Evolutionary conservation across 2,797 vertebrate species (phyloP).

Genomic region (Pseudochaenichthys georgianus): DNA sequence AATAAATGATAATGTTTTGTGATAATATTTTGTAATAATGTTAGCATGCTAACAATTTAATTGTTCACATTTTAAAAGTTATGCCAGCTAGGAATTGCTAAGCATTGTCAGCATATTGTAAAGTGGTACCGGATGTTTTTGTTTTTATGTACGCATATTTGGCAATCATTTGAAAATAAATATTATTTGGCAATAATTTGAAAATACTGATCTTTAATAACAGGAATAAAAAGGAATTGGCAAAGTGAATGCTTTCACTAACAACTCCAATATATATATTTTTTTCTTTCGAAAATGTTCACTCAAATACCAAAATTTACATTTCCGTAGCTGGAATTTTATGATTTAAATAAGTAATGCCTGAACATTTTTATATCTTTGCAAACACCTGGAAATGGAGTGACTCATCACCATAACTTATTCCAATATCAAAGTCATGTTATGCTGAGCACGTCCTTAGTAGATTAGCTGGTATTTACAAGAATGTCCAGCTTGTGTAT

Average conservation of each 20-base stretch:
- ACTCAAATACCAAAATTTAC: not conserved
- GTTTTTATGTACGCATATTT: constrained; percentile 9
- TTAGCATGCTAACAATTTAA: too few species aligned
- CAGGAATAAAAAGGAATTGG: constrained; percentile 30
- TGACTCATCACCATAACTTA: constrained; percentile 20
- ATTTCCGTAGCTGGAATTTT: not conserved
- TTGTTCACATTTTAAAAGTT: too few species aligned
- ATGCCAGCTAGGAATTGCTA: too few species aligned
- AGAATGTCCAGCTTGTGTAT: constrained; percentile 28
- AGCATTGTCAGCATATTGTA: too few species aligned
- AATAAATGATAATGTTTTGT: too few species aligned
- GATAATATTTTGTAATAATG: too few species aligned
- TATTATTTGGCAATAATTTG: constrained; percentile 32
- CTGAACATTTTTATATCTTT: constrained; percentile 5
- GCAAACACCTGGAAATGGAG: constrained; percentile 14
- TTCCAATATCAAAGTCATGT: constrained; percentile 13
- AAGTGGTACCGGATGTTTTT: not conserved
- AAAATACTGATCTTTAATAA: constrained; percentile 59
- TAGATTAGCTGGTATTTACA: constrained; percentile 41
- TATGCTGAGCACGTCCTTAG: constrained; percentile 29
- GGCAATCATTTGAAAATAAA: constrained; percentile 27
- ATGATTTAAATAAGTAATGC: constrained; percentile 8
- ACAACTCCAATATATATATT: not conserved
- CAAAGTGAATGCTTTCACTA: constrained; percentile 33
- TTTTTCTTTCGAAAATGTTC: not conserved